Conservation (phyloP, 2,113 vertebrate species). For the Oxyruncus cristatus region DNA sequence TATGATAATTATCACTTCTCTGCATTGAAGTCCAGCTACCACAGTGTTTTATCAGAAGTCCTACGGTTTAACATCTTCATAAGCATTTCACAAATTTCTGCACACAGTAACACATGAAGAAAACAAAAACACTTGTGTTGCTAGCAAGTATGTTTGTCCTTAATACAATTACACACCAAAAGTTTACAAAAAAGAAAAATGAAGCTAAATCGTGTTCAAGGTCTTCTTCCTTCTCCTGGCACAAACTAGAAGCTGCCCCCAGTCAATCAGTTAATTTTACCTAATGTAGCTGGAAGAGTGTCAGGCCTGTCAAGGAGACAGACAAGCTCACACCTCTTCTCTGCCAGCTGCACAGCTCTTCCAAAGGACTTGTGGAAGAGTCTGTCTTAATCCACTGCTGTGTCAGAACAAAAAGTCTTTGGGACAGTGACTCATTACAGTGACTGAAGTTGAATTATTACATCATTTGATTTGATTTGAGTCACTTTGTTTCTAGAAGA, state of each 20-base stretch:
- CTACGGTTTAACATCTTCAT: background rate
- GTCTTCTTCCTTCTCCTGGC: conserved; percentile 5
- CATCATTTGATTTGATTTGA: conserved; percentile 26
- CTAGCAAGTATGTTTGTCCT: background rate
- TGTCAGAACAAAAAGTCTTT: conserved; percentile 57
- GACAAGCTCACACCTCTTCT: background rate
- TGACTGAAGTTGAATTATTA: conserved; percentile 18
- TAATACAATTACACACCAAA: background rate
- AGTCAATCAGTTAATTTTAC: conserved; percentile 45
- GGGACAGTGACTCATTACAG: conserved; percentile 62
- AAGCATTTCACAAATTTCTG: background rate
- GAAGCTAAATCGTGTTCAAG: background rate
- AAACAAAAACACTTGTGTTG: background rate
- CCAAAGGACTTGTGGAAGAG: conserved; percentile 11
- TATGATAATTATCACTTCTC: background rate
- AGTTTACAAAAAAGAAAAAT: background rate
- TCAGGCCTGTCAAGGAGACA: conserved; percentile 42
- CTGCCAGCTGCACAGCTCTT: conserved; percentile 19
- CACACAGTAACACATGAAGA: rapidly evolving
- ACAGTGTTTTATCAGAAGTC: background rate
- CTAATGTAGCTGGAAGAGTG: conserved; percentile 44
- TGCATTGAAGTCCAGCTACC: background rate
- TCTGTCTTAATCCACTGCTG: conserved; percentile 14
- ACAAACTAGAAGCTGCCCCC: background rate
- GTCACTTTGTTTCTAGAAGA: conserved; percentile 1